Conservation (phyloP, 2,888 invertebrate genomes). For the Apodemia hepburni region DNA sequence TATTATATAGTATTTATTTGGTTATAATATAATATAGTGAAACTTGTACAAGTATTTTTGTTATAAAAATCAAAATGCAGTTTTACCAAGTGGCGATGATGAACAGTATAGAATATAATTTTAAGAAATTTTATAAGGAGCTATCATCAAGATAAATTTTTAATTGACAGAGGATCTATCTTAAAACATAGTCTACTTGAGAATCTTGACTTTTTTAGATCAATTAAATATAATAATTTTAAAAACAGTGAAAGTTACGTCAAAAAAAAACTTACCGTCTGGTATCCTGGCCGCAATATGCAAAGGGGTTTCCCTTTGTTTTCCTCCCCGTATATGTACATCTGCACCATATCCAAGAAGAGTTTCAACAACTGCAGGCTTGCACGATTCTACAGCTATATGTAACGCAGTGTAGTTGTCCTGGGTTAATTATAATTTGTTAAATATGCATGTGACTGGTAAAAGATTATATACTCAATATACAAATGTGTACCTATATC, state of each 20-base stretch:
- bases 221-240: neutral
- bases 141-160: too few species aligned
- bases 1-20: too few species aligned
- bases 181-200: too few species aligned
- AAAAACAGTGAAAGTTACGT: neutral
- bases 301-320: constrained; percentile 94
- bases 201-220: neutral
- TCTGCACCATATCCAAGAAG: constrained; percentile 97
- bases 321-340: constrained; percentile 96
- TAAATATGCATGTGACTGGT: neutral
- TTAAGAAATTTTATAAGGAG: too few species aligned
- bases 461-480: too few species aligned
- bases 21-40: too few species aligned
- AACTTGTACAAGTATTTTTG: too few species aligned
- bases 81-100: too few species aligned
- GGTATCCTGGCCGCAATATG: constrained; percentile 97
- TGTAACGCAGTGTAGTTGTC: constrained; percentile 99
- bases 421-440: constrained; percentile 60
- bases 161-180: too few species aligned
- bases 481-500: too few species aligned
- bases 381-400: constrained; percentile 96
- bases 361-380: constrained; percentile 97
- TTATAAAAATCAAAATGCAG: too few species aligned
- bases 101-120: too few species aligned
- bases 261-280: constrained; percentile 62